These are phyloP conservation scores for Mastomys natalensis DNA, from an alignment of 2,113 vertebrate species.

Conservation along the genomic window DNA sequence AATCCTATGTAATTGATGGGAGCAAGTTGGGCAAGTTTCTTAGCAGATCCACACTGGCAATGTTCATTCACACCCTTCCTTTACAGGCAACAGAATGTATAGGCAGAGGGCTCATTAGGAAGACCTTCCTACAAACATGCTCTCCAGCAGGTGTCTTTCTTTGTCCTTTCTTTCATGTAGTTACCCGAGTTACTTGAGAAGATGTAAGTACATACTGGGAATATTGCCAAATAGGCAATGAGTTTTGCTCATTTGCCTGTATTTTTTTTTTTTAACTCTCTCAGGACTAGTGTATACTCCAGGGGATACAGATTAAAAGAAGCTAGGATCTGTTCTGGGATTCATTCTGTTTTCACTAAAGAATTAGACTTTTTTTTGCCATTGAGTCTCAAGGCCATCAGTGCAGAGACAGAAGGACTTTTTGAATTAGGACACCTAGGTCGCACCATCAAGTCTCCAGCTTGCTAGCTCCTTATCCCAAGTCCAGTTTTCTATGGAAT, in stretches of 20 bases:
- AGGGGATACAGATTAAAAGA: conserved; percentile 38
- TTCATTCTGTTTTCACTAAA: conserved; percentile 40
- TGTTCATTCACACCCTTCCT: conserved; percentile 78
- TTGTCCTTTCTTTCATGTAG: conserved; percentile 52
- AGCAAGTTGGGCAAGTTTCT: conserved; percentile 67
- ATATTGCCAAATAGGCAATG: conserved; percentile 39
- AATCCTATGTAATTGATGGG: conserved; percentile 63
- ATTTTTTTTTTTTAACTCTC: conserved; percentile 52
- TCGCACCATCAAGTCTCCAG: neutral
- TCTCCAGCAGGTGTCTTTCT: conserved; percentile 47
- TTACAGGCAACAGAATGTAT: conserved; percentile 69
- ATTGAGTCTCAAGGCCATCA: neutral
- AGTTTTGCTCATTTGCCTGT: conserved; percentile 60
- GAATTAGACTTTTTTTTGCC: conserved; percentile 11
- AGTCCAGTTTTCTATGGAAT: conserved; percentile 15
- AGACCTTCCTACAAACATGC: conserved; percentile 62
- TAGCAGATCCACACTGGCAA: conserved; percentile 36
- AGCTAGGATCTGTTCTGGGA: conserved; percentile 15
- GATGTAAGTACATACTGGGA: conserved; percentile 26
- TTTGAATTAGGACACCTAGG: conserved; percentile 45
- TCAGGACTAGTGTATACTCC: neutral
- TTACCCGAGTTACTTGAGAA: conserved; percentile 65
- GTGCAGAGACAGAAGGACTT: neutral
- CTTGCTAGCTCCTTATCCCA: neutral
- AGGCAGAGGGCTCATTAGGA: conserved; percentile 74